A percentile compares a stretch with the other conserved stretches of the same genome.
These are phyloP conservation scores for Eucidaris tribuloides DNA, from an alignment of 35 echinoderm and acorn worm species.

Conservation along the genomic window DNA sequence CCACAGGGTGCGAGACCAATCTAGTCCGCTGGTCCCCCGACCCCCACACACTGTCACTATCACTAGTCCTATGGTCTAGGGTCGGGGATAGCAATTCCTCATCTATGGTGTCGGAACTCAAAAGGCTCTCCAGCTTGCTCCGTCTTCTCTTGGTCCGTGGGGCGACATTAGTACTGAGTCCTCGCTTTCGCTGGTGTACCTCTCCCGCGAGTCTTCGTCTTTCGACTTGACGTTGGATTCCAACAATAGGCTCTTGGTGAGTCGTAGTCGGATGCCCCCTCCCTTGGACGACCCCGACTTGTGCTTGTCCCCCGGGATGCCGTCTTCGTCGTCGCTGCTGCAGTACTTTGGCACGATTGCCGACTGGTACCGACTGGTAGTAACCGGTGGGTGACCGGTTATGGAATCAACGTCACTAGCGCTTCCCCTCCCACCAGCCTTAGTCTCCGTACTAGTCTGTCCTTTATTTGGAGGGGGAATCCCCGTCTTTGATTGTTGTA, in stretches of 20 bases:
- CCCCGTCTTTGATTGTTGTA: background rate
- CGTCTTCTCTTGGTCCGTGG: background rate
- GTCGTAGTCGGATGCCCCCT: background rate
- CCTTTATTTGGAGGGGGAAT: background rate
- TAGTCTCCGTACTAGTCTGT: no score
- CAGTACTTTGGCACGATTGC: background rate
- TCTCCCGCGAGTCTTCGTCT: no score
- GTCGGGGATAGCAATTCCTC: background rate
- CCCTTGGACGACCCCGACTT: background rate
- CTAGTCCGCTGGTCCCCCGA: background rate
- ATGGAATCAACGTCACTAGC: background rate
- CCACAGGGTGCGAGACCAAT: no score
- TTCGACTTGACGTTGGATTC: background rate
- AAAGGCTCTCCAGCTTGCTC: background rate
- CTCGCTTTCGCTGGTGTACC: background rate
- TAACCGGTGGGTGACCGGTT: background rate
- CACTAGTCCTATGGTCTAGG: background rate
- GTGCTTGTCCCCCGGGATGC: background rate
- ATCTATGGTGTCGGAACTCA: background rate
- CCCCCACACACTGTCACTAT: background rate
- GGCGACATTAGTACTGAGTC: slow-evolving; percentile 9
- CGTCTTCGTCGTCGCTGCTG: slow-evolving; percentile 30
- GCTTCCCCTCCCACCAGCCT: no score
- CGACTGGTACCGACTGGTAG: background rate
- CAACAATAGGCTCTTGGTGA: background rate